A percentile compares a stretch with the other conserved stretches of the same genome.
These are phyloP conservation scores for Cheilosia grossa DNA, from an alignment of 2,888 invertebrate species.

Conservation along the genomic window DNA sequence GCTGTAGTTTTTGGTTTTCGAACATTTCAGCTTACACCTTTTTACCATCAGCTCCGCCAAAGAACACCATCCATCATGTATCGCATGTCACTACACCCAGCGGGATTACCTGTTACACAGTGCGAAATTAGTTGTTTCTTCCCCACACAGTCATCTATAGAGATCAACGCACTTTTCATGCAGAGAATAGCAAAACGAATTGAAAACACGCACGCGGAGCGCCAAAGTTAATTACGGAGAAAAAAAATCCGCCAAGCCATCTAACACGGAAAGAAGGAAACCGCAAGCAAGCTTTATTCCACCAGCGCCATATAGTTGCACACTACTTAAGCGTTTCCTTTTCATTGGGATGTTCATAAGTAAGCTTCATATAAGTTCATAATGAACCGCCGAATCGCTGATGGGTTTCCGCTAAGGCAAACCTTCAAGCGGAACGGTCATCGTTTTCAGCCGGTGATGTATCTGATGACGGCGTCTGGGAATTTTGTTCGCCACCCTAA, in stretches of 20 bases:
- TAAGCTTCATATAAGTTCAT: too few relatives aligned
- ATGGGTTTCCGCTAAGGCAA: slow-evolving; percentile 30
- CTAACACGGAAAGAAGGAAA: slow-evolving; percentile 28
- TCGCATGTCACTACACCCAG: slow-evolving; percentile 35
- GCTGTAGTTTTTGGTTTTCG: background rate
- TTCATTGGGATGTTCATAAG: too few relatives aligned
- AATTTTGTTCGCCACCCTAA: slow-evolving; percentile 38
- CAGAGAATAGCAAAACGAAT: slow-evolving; percentile 27
- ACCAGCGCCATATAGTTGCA: too few relatives aligned
- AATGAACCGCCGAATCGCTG: slow-evolving; percentile 10
- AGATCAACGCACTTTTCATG: slow-evolving; percentile 28
- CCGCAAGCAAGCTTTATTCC: background rate
- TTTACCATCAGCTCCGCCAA: background rate
- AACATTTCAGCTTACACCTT: background rate
- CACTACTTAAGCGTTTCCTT: too few relatives aligned
- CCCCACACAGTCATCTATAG: background rate
- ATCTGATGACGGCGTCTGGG: slow-evolving; percentile 34
- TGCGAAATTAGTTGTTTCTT: background rate
- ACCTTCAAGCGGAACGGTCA: slow-evolving; percentile 4
- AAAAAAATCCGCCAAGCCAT: slow-evolving; percentile 16
- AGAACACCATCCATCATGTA: slow-evolving; percentile 22
- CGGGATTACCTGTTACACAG: slow-evolving; percentile 20
- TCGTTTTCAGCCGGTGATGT: slow-evolving; percentile 23
- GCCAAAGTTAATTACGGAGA: slow-evolving; percentile 24
- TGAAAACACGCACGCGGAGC: slow-evolving; percentile 7